phyloP scores from a whole-genome alignment of 2,113 vertebrate species.

The Rhea pennata region DNA sequence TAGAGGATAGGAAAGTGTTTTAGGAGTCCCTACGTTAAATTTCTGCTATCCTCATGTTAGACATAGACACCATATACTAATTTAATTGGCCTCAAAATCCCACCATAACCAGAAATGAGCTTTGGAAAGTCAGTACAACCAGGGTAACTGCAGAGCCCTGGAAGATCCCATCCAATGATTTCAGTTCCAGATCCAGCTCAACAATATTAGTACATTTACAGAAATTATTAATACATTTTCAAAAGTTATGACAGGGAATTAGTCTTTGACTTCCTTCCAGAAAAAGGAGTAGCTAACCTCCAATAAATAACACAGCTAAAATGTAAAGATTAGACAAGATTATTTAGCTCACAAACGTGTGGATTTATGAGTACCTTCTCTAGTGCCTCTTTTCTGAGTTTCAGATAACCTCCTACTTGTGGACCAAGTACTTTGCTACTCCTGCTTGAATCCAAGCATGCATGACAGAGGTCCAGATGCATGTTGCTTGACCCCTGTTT shows the following conservation, averaged over 20 bases:
- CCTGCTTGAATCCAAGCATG: neutral
- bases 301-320: neutral
- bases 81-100: neutral
- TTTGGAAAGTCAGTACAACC: neutral
- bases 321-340: neutral
- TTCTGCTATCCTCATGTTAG: neutral
- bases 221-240: neutral
- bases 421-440: neutral
- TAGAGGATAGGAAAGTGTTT: neutral
- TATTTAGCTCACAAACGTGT: neutral
- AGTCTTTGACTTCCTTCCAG: neutral
- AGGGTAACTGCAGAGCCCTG: neutral
- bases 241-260: neutral
- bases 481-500: neutral
- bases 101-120: neutral
- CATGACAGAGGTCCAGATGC: neutral
- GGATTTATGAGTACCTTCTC: neutral
- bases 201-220: neutral
- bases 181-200: neutral
- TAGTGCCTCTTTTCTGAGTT: neutral
- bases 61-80: neutral
- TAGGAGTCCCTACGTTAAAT: neutral
- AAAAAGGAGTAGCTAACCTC: neutral
- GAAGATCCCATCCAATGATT: neutral
- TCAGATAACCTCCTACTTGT: neutral